Evolutionary conservation across 2,888 invertebrate species (phyloP), one percentile per base, ranked within the genome.

Genomic region (Ptilodon capucinus): DNA sequence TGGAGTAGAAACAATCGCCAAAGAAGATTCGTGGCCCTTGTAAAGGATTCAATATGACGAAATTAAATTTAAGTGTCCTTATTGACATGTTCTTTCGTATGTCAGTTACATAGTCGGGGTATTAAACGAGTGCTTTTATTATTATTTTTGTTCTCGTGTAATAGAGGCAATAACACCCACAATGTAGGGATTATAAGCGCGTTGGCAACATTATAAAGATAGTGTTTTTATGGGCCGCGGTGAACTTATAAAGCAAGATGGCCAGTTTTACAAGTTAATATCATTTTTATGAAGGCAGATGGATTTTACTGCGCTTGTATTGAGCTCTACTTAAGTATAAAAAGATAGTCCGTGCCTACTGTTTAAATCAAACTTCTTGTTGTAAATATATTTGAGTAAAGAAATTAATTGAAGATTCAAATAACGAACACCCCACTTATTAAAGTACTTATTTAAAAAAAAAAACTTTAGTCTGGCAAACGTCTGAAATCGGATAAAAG

Each of bases 1-100:
- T 81, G 68, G 76, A 74, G 62, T 74, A 63, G 72, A 78, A 81
- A 83, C 79, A 80, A 82, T 83, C 73, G 79, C 76, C 70, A 73
- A 71, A 70, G 72, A 63, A 60, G 68, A 73, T 74, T 68, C 62
- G 53, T 59, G 56, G 64, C 59, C 66, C 75, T 74, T 79, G 76
- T 81, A 72, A 71, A 75, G 78, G 79, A 76, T 77, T 76, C 69
- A 70, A 76, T 80, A 79, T 78, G 78, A 79, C 56, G 68, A 68
- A 81, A 84, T 84, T 76, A 80, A 82, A 81, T 82, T 83, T 80
- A 74, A 82, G 58, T 76, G 61, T 60, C 58, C 64, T 60, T 64
- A 64, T 64, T 72, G 67, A 74, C 69, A 74, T 60, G 68, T 67
- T 54, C 42, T 53, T 63, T 48, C 46, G 44, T 53, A 48, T 60